Conservation (phyloP, 2,888 invertebrate species). For the Trichopria drosophilae region DNA sequence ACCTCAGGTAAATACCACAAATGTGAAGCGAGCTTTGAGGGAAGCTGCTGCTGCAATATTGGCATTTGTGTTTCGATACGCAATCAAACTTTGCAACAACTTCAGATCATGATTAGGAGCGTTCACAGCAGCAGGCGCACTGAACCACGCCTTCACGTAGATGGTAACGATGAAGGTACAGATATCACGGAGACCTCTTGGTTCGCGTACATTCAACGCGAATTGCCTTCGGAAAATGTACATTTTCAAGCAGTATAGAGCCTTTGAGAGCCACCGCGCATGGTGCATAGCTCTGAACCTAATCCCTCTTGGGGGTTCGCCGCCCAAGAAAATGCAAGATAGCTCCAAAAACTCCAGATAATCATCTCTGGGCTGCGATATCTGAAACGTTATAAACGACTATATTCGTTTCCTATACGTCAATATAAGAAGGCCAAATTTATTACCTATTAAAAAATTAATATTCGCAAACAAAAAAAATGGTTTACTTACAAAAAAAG, state of each 20-base stretch:
- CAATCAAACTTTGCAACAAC: slow-evolving; percentile 7
- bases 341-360: slow-evolving; percentile 9
- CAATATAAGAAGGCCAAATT: too few relatives aligned
- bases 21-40: slow-evolving; percentile 11
- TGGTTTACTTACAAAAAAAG: too few relatives aligned
- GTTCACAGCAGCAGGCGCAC: slow-evolving; percentile 5
- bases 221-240: slow-evolving; percentile 16
- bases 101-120: slow-evolving; percentile 15
- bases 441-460: too few relatives aligned
- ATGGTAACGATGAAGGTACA: slow-evolving; percentile 9
- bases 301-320: not conserved
- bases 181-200: slow-evolving; percentile 5
- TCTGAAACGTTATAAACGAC: not conserved
- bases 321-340: slow-evolving; percentile 10
- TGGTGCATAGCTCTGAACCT: slow-evolving; percentile 18
- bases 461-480: too few relatives aligned
- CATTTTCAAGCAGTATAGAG: slow-evolving; percentile 21
- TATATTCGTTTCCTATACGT: too few relatives aligned
- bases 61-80: not conserved
- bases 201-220: slow-evolving; percentile 4
- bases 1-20: slow-evolving; percentile 14
- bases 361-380: not conserved
- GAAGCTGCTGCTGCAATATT: not conserved
- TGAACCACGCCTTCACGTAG: slow-evolving; percentile 20
- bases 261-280: slow-evolving; percentile 16